phyloP scores from a whole-genome alignment of 2,888 invertebrate species.

The Conomelus anceps region DNA sequence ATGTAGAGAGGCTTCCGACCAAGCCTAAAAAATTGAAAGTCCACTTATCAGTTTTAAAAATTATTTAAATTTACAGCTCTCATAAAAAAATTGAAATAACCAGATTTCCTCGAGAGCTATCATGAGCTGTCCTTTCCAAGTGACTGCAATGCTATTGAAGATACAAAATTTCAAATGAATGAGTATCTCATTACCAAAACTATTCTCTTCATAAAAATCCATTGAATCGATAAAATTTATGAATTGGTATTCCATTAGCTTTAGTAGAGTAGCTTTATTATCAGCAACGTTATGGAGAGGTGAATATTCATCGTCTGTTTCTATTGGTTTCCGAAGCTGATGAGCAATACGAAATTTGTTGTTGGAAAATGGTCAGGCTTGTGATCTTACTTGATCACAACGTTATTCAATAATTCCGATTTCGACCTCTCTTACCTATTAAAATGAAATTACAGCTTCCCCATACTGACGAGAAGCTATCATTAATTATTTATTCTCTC shows the following conservation, averaged over 20 bases:
- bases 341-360: neutral
- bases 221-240: neutral
- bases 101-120: neutral
- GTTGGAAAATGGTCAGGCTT: neutral
- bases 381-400: neutral
- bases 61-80: too few relatives aligned
- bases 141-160: neutral
- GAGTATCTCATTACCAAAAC: neutral
- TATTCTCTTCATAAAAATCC: too few relatives aligned
- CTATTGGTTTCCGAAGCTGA: neutral
- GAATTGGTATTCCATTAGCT: neutral
- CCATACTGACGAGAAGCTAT: too few relatives aligned
- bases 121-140: neutral
- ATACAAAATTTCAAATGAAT: neutral
- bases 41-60: too few relatives aligned
- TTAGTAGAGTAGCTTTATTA: neutral
- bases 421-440: neutral
- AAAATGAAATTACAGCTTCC: neutral
- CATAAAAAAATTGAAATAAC: too few relatives aligned
- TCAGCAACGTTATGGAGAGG: neutral
- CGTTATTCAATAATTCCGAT: neutral
- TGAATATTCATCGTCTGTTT: neutral
- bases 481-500: too few relatives aligned
- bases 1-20: too few relatives aligned
- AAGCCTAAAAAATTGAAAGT: too few relatives aligned